Evolutionary conservation across 2,888 invertebrate genomes (phyloP).

Genomic region (Eretmocerus hayati): DNA sequence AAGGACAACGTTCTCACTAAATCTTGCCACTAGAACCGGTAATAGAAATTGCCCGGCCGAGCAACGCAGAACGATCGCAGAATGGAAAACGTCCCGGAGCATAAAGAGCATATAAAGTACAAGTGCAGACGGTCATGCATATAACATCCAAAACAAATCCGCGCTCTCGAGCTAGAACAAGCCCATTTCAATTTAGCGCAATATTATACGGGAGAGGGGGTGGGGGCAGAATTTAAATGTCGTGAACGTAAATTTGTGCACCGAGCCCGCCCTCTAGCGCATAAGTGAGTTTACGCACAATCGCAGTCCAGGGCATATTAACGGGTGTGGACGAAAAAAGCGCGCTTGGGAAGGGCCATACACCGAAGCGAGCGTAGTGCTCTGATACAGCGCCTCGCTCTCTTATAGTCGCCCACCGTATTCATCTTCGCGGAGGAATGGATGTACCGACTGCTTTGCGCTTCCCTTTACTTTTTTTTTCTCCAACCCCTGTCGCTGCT

Average conservation of each 20-base stretch:
- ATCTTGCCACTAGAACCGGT: no score
- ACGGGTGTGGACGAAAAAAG: conserved; percentile 20
- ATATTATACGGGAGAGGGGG: conserved; percentile 19
- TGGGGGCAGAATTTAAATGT: conserved; percentile 23
- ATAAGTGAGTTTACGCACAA: conserved; percentile 27
- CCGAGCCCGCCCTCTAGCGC: conserved; percentile 9
- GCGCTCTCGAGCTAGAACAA: conserved; percentile 16
- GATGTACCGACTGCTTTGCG: conserved; percentile 2
- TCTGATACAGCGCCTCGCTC: neutral
- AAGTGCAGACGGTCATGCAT: neutral
- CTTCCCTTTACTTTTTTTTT: no score
- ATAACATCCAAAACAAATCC: conserved; percentile 12
- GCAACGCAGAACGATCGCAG: no score
- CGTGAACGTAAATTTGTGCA: conserved; percentile 24
- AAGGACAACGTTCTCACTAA: no score
- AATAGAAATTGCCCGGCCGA: no score
- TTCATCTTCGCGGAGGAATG: conserved; percentile 20
- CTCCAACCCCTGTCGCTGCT: no score
- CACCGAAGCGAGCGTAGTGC: neutral
- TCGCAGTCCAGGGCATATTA: conserved; percentile 27
- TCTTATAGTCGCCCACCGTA: conserved; percentile 22
- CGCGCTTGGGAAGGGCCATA: neutral
- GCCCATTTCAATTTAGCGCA: conserved; percentile 22
- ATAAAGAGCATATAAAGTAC: neutral
- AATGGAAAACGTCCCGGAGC: no score